phyloP scores from a whole-genome alignment of 92 coral and sea anemone species.

The Pocillopora grandis region DNA sequence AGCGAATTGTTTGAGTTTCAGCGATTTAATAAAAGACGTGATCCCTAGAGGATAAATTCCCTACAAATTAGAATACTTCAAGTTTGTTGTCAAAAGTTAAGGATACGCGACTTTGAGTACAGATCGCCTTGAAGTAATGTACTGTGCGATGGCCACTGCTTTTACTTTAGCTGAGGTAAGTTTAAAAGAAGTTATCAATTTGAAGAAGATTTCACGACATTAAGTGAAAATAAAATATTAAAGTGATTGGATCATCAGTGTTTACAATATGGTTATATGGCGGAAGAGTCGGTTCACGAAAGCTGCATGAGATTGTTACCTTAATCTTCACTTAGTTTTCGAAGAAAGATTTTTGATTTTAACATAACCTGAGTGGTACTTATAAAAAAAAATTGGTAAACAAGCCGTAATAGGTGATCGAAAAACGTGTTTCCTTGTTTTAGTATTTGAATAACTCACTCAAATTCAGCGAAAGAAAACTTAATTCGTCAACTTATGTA shows the following conservation, averaged over 20 bases:
- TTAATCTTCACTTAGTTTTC: neutral
- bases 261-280: no score
- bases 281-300: neutral
- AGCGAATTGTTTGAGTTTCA: neutral
- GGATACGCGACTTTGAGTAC: neutral
- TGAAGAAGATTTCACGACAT: neutral
- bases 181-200: neutral
- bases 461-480: no score
- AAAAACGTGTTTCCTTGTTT: neutral
- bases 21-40: neutral
- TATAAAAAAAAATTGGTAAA: neutral
- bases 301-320: neutral
- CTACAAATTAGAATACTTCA: neutral
- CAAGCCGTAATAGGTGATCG: neutral
- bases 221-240: neutral
- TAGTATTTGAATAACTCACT: no score
- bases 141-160: slow-evolving; percentile 8
- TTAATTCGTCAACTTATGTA: no score
- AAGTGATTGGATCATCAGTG: neutral
- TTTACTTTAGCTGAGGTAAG: slow-evolving; percentile 44
- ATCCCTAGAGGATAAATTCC: slow-evolving; percentile 27
- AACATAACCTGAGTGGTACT: neutral
- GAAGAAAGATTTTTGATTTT: neutral
- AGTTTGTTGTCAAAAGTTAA: neutral
- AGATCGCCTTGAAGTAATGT: neutral